Evolutionary conservation across 2,797 vertebrate genomes (phyloP).

Genomic region (Crax fasciolata): DNA sequence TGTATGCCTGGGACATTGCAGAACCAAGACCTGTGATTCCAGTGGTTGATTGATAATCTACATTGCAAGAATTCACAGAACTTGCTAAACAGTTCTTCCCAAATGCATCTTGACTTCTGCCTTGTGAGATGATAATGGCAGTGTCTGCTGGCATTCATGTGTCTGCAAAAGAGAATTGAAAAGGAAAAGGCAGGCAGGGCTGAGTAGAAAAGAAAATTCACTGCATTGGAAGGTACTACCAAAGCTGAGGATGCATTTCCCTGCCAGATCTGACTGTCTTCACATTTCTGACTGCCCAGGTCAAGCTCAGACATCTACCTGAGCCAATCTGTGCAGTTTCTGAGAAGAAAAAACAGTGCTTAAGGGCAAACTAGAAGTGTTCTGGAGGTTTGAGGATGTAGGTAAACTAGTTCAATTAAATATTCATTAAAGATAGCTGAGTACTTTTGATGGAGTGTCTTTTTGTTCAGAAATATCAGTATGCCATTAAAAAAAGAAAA

Average conservation of each 20-base stretch:
- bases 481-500: neutral
- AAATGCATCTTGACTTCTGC: constrained; percentile 39
- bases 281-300: neutral
- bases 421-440: neutral
- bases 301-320: neutral
- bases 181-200: neutral
- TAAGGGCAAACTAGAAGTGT: neutral
- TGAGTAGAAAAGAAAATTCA: neutral
- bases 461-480: neutral
- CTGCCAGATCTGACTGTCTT: neutral
- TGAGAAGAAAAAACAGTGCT: neutral
- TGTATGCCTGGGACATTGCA: neutral
- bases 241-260: neutral
- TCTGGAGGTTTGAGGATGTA: neutral
- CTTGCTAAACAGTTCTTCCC: neutral
- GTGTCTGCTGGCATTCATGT: neutral
- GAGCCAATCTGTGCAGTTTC: neutral
- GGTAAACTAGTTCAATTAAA: neutral
- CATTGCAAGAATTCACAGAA: neutral
- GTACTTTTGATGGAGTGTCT: neutral
- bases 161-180: neutral
- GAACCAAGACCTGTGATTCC: constrained; percentile 24
- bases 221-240: neutral
- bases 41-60: constrained; percentile 18
- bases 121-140: neutral